Percentiles rank a stretch among this genome's conserved stretches.
Conservation (phyloP, 2,113 vertebrate genomes). For the Perca fluviatilis region DNA sequence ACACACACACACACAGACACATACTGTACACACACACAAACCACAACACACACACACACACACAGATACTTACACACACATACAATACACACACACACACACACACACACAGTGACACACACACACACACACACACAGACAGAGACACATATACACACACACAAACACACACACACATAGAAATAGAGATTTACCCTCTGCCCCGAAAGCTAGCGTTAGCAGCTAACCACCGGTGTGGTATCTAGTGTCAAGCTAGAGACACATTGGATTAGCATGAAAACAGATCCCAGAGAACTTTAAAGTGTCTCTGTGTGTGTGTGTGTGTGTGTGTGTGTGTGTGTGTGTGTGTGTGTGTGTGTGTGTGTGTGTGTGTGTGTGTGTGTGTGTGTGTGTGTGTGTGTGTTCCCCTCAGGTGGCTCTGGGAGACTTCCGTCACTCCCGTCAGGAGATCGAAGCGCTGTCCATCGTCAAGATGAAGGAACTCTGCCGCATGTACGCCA, state of each 20-base stretch:
- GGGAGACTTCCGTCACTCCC: conserved; percentile 90
- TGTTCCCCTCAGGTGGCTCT: conserved; percentile 83
- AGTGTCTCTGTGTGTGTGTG: background rate
- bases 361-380: too few species aligned
- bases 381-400: background rate
- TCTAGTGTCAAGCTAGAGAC: too few species aligned
- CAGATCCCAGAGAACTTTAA: too few species aligned
- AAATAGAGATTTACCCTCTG: too few species aligned
- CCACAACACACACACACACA: background rate
- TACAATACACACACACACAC: background rate
- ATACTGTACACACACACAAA: background rate
- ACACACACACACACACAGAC: too few species aligned
- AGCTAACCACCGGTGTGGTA: too few species aligned
- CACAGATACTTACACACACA: conserved; percentile 7
- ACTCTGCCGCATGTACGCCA: conserved; percentile 88
- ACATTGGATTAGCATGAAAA: too few species aligned
- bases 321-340: too few species aligned
- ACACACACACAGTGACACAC: background rate
- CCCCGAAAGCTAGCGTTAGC: too few species aligned
- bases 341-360: too few species aligned
- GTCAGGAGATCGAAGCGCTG: conserved; percentile 90
- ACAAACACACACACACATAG: too few species aligned
- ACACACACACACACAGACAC: background rate
- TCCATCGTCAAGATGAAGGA: conserved; percentile 93
- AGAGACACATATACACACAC: background rate